Evolutionary conservation across 1,140 invertebrate species (phyloP), one percentile per base, ranked within the genome.

Genomic region (Leptinotarsa lineolata): DNA sequence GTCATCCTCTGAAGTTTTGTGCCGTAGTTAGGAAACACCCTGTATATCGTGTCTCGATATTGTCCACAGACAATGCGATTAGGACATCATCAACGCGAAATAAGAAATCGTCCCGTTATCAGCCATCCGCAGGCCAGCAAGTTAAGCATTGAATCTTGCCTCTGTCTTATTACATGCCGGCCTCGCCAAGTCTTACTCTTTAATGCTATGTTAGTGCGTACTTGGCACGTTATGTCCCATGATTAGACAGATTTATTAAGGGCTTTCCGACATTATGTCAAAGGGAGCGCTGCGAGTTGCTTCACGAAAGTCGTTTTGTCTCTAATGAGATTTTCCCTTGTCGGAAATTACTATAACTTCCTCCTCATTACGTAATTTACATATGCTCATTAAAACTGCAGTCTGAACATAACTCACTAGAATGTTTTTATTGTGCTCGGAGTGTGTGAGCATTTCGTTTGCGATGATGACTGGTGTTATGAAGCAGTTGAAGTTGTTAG

Each of bases 231-330:
- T 81, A 81, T 82, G 79, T 76, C 76, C 74, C 79, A 82, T 81
- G 81, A 82, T 82, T 82, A 82, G 79, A 82, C 76, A 81, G 81
- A 82, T 82, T 81, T 82, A 82, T 82, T 81, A 75, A 74, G 71
- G 76, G 78, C 81, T 81, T 82, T 81, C 79, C 78, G 78, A 71
- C 68, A 66, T 76, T 69, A 78, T 78, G 77, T 80, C 81, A 80
- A 79, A 78, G 74, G 77, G 77, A 78, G 67, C 64, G 67, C 73
- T 75, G 61, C 44, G 64, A 76, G 75, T 45, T 66, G 74, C 76
- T 74, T 78, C 75, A 79, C 76, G 72, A 76, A 73, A 44, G 72
- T 69, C 76, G 70, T 74, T 72, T 66, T 70, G 65, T 72, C 74
- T 73, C 65, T 79, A 79, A 79, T 79, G 74, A 77, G 77, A 77